phyloP scores from a whole-genome alignment of 2,888 invertebrate species.

The Ephialtes manifestator region DNA sequence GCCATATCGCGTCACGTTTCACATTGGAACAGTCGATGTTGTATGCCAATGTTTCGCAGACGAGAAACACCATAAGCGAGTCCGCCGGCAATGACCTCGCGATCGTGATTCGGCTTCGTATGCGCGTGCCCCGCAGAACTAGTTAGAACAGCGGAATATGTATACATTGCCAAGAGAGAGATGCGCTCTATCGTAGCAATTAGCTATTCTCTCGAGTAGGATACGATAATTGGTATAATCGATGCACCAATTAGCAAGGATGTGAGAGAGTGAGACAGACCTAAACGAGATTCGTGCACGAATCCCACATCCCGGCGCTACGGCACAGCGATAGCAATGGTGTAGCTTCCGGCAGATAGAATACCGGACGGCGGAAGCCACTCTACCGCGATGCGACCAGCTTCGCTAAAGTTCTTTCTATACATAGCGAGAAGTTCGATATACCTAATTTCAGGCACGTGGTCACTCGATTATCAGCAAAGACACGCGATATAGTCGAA shows the following conservation, averaged over 20 bases:
- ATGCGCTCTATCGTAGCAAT: conserved; percentile 75
- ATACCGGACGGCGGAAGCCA: conserved; percentile 28
- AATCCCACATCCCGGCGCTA: conserved; percentile 40
- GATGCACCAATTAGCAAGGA: conserved; percentile 82
- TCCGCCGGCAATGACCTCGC: conserved; percentile 28
- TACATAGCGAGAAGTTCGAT: conserved; percentile 43
- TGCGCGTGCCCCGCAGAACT: conserved; percentile 36
- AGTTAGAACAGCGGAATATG: conserved; percentile 48
- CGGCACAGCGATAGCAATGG: conserved; percentile 18
- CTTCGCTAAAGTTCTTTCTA: conserved; percentile 56
- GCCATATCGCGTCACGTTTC: conserved; percentile 32
- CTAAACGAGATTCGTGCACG: conserved; percentile 80
- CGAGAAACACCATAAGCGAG: conserved; percentile 32
- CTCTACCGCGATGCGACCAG: conserved; percentile 27
- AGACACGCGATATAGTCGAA: background rate
- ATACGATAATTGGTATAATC: conserved; percentile 84
- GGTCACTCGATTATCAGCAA: conserved; percentile 27
- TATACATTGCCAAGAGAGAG: conserved; percentile 34
- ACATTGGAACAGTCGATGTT: conserved; percentile 2
- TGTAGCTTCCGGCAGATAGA: conserved; percentile 49
- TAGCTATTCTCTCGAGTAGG: conserved; percentile 82
- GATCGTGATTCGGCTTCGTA: conserved; percentile 44
- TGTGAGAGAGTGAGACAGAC: conserved; percentile 70
- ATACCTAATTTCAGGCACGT: conserved; percentile 10
- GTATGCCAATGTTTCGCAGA: conserved; percentile 16